Percentiles rank a stretch among this genome's conserved stretches.
Conservation (phyloP, 2,113 vertebrate species). For the Cynoglossus semilaevis region DNA sequence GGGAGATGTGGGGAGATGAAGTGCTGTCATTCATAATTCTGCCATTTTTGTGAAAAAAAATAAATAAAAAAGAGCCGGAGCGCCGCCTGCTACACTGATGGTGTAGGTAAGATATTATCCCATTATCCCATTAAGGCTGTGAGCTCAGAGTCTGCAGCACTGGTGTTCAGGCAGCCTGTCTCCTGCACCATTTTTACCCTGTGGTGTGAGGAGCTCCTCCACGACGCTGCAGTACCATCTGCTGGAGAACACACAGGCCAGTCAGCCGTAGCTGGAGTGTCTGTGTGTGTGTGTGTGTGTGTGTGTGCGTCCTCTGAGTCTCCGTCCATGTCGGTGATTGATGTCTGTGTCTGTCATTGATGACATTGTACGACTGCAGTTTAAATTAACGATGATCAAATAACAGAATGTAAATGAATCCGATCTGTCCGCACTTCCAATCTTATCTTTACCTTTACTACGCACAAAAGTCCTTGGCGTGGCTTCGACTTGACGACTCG, state of each 20-base stretch:
- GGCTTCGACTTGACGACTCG: conserved; percentile 39
- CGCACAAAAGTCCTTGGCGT: conserved; percentile 47
- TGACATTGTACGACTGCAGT: conserved; percentile 65
- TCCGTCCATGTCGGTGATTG: conserved; percentile 45
- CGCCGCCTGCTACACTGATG: conserved; percentile 57
- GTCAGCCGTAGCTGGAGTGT: conserved; percentile 4
- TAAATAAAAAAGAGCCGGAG: no score
- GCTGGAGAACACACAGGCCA: conserved; percentile 52
- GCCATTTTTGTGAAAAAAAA: conserved; percentile 25
- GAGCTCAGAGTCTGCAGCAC: conserved; percentile 53
- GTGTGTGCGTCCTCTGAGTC: neutral
- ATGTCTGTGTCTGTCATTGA: conserved; percentile 65
- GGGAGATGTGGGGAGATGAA: conserved; percentile 58
- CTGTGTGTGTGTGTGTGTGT: conserved; percentile 6
- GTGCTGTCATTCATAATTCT: conserved; percentile 56
- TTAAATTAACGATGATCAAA: conserved; percentile 56
- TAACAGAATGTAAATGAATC: conserved; percentile 61
- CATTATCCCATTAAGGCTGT: conserved; percentile 59
- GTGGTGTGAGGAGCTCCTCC: conserved; percentile 29
- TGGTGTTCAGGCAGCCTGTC: conserved; percentile 57
- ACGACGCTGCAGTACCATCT: conserved; percentile 71
- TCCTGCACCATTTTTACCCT: conserved; percentile 62
- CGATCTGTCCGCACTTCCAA: conserved; percentile 48
- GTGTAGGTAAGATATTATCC: conserved; percentile 58
- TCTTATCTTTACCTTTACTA: no score